These are phyloP conservation scores for Aphodius granarius DNA, from an alignment of 2,888 invertebrate species.

Conservation along the genomic window DNA sequence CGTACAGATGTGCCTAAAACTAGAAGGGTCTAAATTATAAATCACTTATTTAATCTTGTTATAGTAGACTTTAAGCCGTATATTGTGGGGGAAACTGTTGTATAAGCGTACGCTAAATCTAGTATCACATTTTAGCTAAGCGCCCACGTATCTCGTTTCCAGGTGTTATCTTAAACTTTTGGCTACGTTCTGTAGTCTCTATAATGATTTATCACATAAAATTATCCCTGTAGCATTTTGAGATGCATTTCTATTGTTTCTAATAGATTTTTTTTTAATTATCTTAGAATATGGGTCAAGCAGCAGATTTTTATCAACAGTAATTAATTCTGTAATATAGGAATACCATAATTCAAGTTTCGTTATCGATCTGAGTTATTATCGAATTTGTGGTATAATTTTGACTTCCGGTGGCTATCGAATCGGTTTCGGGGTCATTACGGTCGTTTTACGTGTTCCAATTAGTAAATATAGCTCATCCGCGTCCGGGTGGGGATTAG, in stretches of 20 bases:
- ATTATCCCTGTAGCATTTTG: neutral
- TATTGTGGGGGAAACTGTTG: constrained; percentile 20
- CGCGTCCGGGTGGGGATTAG: constrained; percentile 16
- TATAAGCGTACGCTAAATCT: constrained; percentile 17
- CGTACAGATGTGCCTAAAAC: neutral
- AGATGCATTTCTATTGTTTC: too few relatives aligned
- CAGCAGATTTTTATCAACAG: too few relatives aligned
- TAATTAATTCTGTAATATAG: too few relatives aligned
- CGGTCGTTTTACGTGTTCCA: constrained; percentile 13
- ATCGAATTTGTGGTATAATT: constrained; percentile 2
- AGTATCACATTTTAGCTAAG: constrained; percentile 3
- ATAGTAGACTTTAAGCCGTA: constrained; percentile 24
- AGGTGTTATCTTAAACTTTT: constrained; percentile 6
- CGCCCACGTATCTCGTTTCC: neutral
- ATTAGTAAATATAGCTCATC: constrained; percentile 10
- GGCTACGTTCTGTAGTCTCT: neutral
- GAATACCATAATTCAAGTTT: too few relatives aligned
- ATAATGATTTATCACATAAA: neutral
- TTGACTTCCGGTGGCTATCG: constrained; percentile 6
- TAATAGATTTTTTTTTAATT: too few relatives aligned
- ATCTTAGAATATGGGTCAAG: too few relatives aligned
- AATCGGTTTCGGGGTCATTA: neutral
- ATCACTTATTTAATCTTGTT: constrained; percentile 27
- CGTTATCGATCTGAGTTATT: neutral
- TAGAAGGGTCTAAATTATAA: constrained; percentile 16